Evolutionary conservation across 2,888 invertebrate genomes (phyloP).

Genomic region (Baronia brevicornis): DNA sequence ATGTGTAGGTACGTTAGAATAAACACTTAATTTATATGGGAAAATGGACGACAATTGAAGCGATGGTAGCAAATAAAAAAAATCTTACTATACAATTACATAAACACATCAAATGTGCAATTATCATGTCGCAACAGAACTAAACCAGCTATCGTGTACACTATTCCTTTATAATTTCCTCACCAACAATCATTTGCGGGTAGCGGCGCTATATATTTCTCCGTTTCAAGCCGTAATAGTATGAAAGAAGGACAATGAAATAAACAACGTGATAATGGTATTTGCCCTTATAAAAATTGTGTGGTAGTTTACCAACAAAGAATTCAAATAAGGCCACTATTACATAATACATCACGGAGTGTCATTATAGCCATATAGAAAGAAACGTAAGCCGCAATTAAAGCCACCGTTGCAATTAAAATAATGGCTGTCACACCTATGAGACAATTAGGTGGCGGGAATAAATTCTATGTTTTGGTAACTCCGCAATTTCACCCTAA

Average conservation of each 20-base stretch:
- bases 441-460: slow-evolving; percentile 63
- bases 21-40: too few species aligned
- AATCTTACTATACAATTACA: too few species aligned
- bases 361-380: slow-evolving; percentile 43
- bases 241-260: slow-evolving; percentile 3
- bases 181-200: slow-evolving; percentile 2
- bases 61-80: too few species aligned
- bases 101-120: too few species aligned
- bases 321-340: slow-evolving; percentile 24
- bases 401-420: slow-evolving; percentile 64
- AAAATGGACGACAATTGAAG: slow-evolving; percentile 2
- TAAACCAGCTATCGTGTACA: neutral
- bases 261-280: neutral
- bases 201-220: neutral
- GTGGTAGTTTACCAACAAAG: slow-evolving; percentile 2
- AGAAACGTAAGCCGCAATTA: slow-evolving; percentile 59
- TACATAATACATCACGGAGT: slow-evolving; percentile 30
- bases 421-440: slow-evolving; percentile 74
- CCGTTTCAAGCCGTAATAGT: slow-evolving; percentile 1
- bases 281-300: neutral
- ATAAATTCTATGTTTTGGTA: slow-evolving; percentile 63
- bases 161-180: slow-evolving; percentile 2
- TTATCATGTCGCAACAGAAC: slow-evolving; percentile 1
- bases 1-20: too few species aligned
- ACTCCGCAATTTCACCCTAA: slow-evolving; percentile 31